These are phyloP conservation scores for Alectoris magna DNA, from an alignment of 2,797 vertebrate genomes.

Conservation along the genomic window DNA sequence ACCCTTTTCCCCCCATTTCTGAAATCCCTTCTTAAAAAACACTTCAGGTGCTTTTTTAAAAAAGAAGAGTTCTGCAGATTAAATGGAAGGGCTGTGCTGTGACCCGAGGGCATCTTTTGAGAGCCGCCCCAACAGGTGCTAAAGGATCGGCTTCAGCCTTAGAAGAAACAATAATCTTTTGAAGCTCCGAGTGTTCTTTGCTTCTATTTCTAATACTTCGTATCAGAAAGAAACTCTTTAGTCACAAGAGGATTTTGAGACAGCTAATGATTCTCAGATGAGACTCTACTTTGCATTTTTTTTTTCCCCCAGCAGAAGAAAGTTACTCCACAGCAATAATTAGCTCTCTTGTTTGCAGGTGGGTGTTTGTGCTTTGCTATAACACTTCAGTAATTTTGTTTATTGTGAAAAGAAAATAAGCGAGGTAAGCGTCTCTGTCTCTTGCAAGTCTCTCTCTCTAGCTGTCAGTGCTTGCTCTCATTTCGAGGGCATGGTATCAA, in stretches of 20 bases:
- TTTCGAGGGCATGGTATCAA: background rate
- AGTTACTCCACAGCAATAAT: background rate
- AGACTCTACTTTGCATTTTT: conserved; percentile 37
- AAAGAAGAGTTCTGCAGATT: conserved; percentile 8
- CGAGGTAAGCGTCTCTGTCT: background rate
- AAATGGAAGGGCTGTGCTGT: conserved; percentile 39
- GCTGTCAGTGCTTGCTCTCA: background rate
- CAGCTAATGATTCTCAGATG: background rate
- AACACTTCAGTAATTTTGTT: background rate
- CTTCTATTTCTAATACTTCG: background rate
- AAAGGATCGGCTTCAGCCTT: background rate
- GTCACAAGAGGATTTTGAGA: background rate
- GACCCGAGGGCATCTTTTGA: conserved; percentile 51
- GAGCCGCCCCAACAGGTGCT: conserved; percentile 28
- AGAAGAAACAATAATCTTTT: background rate
- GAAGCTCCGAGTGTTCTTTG: conserved; percentile 32
- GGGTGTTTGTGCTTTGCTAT: background rate
- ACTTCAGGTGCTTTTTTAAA: background rate
- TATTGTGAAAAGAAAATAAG: background rate
- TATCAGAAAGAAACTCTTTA: background rate
- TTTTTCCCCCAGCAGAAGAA: background rate
- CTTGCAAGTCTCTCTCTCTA: background rate
- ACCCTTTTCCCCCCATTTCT: background rate
- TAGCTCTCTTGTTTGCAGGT: background rate
- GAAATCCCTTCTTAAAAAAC: background rate